A percentile compares a stretch with the other conserved stretches of the same genome.
These are phyloP conservation scores for Pandemis cinnamomeana DNA, from an alignment of 2,888 invertebrate genomes.

Conservation along the genomic window DNA sequence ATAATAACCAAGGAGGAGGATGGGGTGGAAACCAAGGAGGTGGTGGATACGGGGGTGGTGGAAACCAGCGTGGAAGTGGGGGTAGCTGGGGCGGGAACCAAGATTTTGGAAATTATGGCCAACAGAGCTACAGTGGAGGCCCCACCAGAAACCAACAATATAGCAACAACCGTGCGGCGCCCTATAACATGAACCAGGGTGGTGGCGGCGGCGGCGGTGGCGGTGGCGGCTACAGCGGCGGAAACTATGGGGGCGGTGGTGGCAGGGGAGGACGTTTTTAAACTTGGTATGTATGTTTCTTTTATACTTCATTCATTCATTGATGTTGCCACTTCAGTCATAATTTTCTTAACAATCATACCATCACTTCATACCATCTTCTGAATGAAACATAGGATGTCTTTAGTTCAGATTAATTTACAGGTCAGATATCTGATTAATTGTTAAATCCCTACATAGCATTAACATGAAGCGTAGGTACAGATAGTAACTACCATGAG, in stretches of 20 bases:
- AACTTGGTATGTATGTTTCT: conserved; percentile 43
- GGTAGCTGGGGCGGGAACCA: conserved; percentile 86
- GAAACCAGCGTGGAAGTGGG: conserved; percentile 77
- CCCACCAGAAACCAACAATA: conserved; percentile 92
- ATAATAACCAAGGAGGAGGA: conserved; percentile 65
- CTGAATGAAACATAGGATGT: conserved; percentile 15
- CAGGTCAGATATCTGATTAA: conserved; percentile 4
- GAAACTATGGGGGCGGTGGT: conserved; percentile 73
- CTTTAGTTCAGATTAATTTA: conserved; percentile 16
- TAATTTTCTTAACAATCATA: conserved; percentile 14
- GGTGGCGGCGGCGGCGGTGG: conserved; percentile 79
- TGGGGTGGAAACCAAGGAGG: conserved; percentile 59
- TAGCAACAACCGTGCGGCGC: conserved; percentile 87
- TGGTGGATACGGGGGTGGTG: conserved; percentile 61
- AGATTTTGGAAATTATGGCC: conserved; percentile 91
- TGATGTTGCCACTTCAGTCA: conserved; percentile 14
- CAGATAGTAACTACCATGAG: conserved; percentile 52
- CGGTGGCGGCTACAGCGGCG: conserved; percentile 74
- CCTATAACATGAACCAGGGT: conserved; percentile 89
- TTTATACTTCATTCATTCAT: conserved; percentile 4
- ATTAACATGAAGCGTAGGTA: conserved; percentile 69
- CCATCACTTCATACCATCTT: conserved; percentile 11
- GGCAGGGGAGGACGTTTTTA: conserved; percentile 68
- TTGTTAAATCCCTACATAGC: conserved; percentile 71
- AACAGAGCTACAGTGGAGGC: conserved; percentile 94